Evolutionary conservation across 1,140 invertebrate species (phyloP).

Genomic region (Sitobion miscanthi): DNA sequence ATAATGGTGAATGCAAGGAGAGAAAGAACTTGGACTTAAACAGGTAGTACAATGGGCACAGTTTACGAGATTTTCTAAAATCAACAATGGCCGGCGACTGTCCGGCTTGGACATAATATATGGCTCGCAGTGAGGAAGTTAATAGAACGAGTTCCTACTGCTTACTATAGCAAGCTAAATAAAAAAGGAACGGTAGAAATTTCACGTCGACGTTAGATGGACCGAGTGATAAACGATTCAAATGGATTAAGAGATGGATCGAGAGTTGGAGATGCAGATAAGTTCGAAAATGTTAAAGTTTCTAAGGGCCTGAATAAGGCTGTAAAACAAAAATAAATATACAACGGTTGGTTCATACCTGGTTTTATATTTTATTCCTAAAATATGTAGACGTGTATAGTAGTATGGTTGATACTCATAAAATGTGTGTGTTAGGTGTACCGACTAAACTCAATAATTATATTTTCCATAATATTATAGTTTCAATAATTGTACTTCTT

Average conservation of each 20-base stretch:
- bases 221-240: neutral
- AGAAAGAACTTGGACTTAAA: neutral
- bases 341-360: neutral
- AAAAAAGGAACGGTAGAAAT: neutral
- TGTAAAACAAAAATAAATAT: neutral
- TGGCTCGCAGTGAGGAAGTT: neutral
- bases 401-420: too few relatives aligned
- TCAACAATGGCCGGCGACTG: neutral
- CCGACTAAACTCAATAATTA: neutral
- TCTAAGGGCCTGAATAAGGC: neutral
- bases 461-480: too few relatives aligned
- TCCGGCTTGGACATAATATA: neutral
- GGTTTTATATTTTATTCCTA: neutral
- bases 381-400: neutral
- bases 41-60: neutral
- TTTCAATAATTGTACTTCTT: too few relatives aligned
- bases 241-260: neutral
- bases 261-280: neutral
- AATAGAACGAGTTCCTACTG: neutral
- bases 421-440: neutral
- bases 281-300: neutral
- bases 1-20: neutral
- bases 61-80: constrained; percentile 7
- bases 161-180: neutral
- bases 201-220: neutral